Conservation (phyloP, 2,888 invertebrate genomes). For the Rotaria magnacalcarata region DNA sequence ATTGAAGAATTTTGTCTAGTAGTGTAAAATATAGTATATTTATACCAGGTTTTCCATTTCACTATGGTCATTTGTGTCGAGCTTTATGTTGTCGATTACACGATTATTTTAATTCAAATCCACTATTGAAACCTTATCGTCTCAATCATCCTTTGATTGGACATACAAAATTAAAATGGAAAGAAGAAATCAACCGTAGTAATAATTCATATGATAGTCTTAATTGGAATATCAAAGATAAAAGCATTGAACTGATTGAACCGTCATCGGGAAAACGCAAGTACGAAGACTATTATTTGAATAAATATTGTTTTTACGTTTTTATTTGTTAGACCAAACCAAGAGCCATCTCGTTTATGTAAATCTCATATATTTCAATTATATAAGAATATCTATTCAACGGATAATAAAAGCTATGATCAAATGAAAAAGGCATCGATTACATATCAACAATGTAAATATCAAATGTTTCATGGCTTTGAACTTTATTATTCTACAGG, state of each 20-base stretch:
- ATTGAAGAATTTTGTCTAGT: too few relatives aligned
- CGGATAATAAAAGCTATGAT: not conserved
- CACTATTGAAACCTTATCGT: not conserved
- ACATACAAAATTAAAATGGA: not conserved
- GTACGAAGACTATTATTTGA: not conserved
- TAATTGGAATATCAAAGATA: not conserved
- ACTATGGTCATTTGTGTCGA: slow-evolving; percentile 26
- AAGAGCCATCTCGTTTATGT: not conserved
- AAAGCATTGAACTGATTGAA: slow-evolving; percentile 25
- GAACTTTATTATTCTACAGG: slow-evolving; percentile 25
- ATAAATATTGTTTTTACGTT: not conserved
- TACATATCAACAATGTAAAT: slow-evolving; percentile 15
- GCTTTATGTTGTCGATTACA: slow-evolving; percentile 34
- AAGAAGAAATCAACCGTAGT: not conserved
- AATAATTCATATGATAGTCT: slow-evolving; percentile 8
- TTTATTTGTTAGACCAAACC: not conserved
- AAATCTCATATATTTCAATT: slow-evolving; percentile 1
- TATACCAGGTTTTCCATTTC: not conserved
- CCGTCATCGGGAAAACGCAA: not conserved
- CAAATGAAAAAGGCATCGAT: not conserved
- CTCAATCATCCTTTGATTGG: not conserved
- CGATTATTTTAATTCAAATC: not conserved
- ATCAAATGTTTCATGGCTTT: not conserved
- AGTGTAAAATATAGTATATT: not conserved
- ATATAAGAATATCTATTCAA: not conserved